Conservation (phyloP, 2,888 invertebrate genomes). For the Ectemnius continuus region DNA sequence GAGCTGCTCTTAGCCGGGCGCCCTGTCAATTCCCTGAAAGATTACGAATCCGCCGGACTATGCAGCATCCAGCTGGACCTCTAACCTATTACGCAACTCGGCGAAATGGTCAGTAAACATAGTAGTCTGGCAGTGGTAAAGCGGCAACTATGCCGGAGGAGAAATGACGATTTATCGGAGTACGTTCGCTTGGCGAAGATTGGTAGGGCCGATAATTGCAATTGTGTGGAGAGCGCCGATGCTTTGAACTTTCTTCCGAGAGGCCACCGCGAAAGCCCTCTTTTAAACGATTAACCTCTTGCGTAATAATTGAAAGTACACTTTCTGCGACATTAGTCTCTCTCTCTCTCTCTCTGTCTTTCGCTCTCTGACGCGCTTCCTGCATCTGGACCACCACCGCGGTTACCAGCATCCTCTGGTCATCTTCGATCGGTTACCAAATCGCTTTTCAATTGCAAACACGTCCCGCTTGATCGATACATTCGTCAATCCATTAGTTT, state of each 20-base stretch:
- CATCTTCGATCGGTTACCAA: no score
- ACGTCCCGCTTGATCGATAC: no score
- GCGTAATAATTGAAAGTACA: constrained; percentile 39
- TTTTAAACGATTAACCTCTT: constrained; percentile 26
- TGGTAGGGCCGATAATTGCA: constrained; percentile 38
- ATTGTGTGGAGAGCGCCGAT: constrained; percentile 20
- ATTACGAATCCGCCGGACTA: constrained; percentile 9
- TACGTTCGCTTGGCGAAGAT: constrained; percentile 35
- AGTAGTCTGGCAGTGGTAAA: not conserved
- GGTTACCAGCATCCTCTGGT: no score
- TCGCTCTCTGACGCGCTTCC: no score
- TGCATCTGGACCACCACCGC: not conserved
- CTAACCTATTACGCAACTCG: constrained; percentile 48
- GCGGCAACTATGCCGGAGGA: not conserved
- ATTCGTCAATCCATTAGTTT: no score
- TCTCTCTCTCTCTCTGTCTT: no score
- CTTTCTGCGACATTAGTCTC: no score
- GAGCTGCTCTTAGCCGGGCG: not conserved
- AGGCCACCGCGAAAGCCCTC: constrained; percentile 17
- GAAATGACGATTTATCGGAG: constrained; percentile 20
- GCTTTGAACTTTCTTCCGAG: constrained; percentile 50
- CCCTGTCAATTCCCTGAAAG: constrained; percentile 42
- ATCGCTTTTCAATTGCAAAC: no score
- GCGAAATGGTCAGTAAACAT: constrained; percentile 27
- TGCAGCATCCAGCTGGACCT: constrained; percentile 9